Evolutionary conservation across 2,888 invertebrate genomes (phyloP), one percentile per base, ranked within the genome.

Genomic region (Archips xylosteana): DNA sequence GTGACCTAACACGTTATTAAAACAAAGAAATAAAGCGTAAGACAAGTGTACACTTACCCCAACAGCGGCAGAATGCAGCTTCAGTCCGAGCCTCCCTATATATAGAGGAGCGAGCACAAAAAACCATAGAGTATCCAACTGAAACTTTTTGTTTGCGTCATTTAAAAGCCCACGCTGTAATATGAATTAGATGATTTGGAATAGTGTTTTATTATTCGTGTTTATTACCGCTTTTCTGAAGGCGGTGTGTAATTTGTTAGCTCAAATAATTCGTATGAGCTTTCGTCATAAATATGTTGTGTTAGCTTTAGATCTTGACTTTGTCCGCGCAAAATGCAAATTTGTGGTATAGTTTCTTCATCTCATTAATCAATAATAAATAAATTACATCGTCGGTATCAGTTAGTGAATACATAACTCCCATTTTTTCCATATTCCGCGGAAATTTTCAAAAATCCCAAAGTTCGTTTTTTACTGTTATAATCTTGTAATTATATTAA

Each of bases 41-140:
- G 60, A 36, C 51, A 51, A 72, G 72, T 67, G 45, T 1, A 71
- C 71, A 72, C 72, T 72, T 68, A 72, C 72, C 72, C 67, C 45
- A 12, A 45, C 47, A 4, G 62, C 61, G 62, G 42, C 57, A n/a
- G 72, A 72, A 72, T 72, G 72, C 72, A 72, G 62, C 47, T 15
- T 62, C 15, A 39, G 36, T 54, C 36, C 47, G 12, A 57, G 57
- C 36, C 39, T 32, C 23, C 39, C 47, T 45, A 68, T 72, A 72
- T 72, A 72, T 60, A 47, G 62, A 42, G 15, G 32, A 15, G 15
- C n/a, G 34, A 66, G 61, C 51, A 36, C 23, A 62, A 54, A 67
- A 39, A 39, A 10, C 62, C 2, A 63, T 32, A 23, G 72, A 72
- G 72, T n/a, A 12, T 67, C 61, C 13, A n/a, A 10, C 47, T 13